Percentiles rank a stretch among this genome's conserved stretches.
phyloP scores from a whole-genome alignment of 2,888 invertebrate species.

The Palloptera scutellata region DNA sequence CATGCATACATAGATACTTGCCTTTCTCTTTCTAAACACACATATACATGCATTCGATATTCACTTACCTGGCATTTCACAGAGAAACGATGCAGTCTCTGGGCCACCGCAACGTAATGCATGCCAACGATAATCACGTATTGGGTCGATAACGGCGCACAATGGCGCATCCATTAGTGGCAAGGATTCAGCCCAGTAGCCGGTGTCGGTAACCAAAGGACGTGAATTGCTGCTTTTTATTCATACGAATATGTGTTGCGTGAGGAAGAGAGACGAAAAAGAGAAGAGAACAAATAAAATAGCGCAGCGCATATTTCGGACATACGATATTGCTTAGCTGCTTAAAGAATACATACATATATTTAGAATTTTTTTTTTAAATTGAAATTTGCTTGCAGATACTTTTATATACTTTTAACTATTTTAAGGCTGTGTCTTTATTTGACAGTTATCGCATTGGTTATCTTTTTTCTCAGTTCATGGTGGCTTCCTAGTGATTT shows the following conservation, averaged over 20 bases:
- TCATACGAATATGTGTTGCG: conserved; percentile 38
- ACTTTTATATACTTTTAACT: no score
- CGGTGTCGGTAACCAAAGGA: conserved; percentile 64
- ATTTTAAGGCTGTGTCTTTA: background rate
- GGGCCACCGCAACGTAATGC: conserved; percentile 79
- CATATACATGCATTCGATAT: background rate
- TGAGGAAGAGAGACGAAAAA: conserved; percentile 20
- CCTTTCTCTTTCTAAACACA: background rate
- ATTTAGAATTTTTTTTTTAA: background rate
- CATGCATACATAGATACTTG: no score
- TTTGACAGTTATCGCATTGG: background rate
- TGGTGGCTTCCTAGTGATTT: no score
- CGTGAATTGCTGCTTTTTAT: conserved; percentile 58
- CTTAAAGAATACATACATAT: background rate
- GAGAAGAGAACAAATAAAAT: conserved; percentile 20
- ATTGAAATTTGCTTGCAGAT: no score
- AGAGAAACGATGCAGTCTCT: conserved; percentile 79
- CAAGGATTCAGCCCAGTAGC: conserved; percentile 76
- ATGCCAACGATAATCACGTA: conserved; percentile 81
- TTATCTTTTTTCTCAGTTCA: background rate
- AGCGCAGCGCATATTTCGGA: conserved; percentile 7
- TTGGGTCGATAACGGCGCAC: conserved; percentile 79
- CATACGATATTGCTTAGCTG: no score
- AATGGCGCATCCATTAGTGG: conserved; percentile 72
- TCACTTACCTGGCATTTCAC: conserved; percentile 77